Percentiles rank a stretch among this genome's conserved stretches.
Evolutionary conservation across 2,888 invertebrate species (phyloP).

Genomic region (Agriopis aurantiaria): DNA sequence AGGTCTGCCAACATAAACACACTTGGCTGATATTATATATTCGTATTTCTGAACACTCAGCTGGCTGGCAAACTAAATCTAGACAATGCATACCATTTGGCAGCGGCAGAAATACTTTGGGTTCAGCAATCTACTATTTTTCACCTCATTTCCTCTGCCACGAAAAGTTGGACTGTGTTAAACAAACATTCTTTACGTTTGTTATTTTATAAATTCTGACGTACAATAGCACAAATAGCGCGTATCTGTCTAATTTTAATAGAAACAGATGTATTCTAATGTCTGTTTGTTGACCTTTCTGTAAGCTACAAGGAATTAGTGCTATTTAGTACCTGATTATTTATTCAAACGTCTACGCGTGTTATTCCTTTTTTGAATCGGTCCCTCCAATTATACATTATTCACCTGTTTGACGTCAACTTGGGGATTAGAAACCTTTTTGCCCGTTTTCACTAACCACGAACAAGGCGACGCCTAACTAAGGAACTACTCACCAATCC

Average conservation of each 20-base stretch:
- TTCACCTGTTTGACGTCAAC: too few species aligned
- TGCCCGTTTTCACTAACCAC: too few species aligned
- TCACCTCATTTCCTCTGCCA: constrained; percentile 8
- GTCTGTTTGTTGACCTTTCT: constrained; percentile 13
- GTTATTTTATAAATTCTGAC: constrained; percentile 24
- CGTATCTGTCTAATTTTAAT: constrained; percentile 6
- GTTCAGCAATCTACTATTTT: constrained; percentile 12
- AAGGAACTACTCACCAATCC: too few species aligned
- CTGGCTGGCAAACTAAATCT: background rate
- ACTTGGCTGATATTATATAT: background rate
- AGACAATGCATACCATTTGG: constrained; percentile 12
- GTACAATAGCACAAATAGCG: constrained; percentile 22
- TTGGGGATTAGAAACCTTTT: background rate
- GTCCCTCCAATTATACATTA: too few species aligned
- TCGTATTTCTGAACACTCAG: constrained; percentile 1
- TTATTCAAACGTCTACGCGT: background rate
- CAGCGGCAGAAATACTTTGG: constrained; percentile 10
- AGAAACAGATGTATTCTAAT: constrained; percentile 5
- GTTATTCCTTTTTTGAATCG: background rate
- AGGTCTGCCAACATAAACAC: constrained; percentile 10
- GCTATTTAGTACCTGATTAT: background rate
- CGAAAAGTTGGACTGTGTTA: constrained; percentile 1
- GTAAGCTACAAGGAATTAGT: background rate
- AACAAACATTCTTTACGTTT: constrained; percentile 15
- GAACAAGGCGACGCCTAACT: too few species aligned